Base-by-base conservation (phyloP, 2,888 invertebrate species). In the Netelia fuscicornis region DNA sequence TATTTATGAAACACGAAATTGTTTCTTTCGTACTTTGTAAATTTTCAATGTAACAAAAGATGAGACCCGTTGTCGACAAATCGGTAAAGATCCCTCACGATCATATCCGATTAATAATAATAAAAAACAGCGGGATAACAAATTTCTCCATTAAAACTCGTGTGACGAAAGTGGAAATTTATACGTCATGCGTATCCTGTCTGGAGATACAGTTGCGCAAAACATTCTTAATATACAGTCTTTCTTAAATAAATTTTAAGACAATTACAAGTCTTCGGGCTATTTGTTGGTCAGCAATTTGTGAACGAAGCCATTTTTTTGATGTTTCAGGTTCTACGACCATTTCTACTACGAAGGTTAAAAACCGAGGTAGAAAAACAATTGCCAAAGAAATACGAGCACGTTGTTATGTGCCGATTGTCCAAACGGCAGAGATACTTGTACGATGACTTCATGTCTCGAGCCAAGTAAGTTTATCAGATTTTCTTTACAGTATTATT, bases 361-460 rank as follows among this genome's bases (percentile, higher is more conserved):
- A 99, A 99, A 94, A 96, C 96, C 78, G 98, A 99, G 95, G 99
- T 99, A 83, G 99, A 99, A 94, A 98, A 98, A 92, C 99, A 99
- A 95, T 96, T 99, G 96, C 99, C 99, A 84, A 97, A 97, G 93
- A 99, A 99, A 94, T 98, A 97, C 94, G 99, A 99, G 94, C 98
- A 98, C 94, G 97, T 99, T 88, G 95, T 99, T 30, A 96, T 98
- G 96, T 99, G 99, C 92, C 96, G 98, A 71, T 95, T 99, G 89
- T 98, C 99, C 54, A 98, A 98, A 94, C 95, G 99, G 54, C 99
- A 99, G 94, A 96, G 99, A 87, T 99, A 96, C 95, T 95, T 99
- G 83, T 99, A 99, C 95, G 99, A 99, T 94, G 99, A 99, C 94
- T 99, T 99, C 94, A 99, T 99, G 99, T 97, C 98, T 76, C 96